Evolutionary conservation across 2,888 invertebrate species (phyloP), one percentile per base, ranked within the genome.

Genomic region (Leptinotarsa peninsularis): DNA sequence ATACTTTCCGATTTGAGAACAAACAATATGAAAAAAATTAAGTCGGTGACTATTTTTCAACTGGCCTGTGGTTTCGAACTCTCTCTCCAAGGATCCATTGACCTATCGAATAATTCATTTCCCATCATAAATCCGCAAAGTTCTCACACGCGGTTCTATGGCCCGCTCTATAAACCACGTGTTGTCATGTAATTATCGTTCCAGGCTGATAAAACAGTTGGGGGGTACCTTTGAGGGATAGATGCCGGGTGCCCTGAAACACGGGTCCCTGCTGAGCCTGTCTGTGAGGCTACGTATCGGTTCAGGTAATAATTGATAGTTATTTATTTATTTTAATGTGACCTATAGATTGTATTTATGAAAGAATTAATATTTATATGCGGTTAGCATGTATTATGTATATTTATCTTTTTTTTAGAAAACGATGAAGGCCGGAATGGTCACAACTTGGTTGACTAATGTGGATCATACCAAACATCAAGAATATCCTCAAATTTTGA

Each of bases 151-250:
- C 76, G 75, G 67, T 67, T 75, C 75, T 68, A 54, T 69, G 79
- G 81, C 78, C 80, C 79, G 82, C 81, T 81, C 85, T 81, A 86
- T 87, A 87, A 87, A 87, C 86, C 86, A 87, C 84, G 85, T 86
- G 87, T 87, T 86, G 87, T 88, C 88, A 84, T 86, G 88, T 87
- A 88, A 88, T 88, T 88, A 87, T 85, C 87, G 86, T 87, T 85
- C 83, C 81, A 84, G 82, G 84, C 85, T 86, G 87, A 87, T 87
- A 87, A 87, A 87, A 85, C 82, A 80, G 83, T 77, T 81, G 85
- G 87, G 84, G 85, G 86, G 86, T 83, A 83, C 83, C 86, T 87
- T 87, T 87, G 86, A 82, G 84, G 83, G 78, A 73, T 68, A 73
- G 74, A 80, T 80, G 85, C 87, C 87, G 88, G 88, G 87, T 87